A percentile compares a stretch with the other conserved stretches of the same genome.
Evolutionary conservation across 2,113 vertebrate genomes (phyloP).

Genomic region (Antennarius striatus): DNA sequence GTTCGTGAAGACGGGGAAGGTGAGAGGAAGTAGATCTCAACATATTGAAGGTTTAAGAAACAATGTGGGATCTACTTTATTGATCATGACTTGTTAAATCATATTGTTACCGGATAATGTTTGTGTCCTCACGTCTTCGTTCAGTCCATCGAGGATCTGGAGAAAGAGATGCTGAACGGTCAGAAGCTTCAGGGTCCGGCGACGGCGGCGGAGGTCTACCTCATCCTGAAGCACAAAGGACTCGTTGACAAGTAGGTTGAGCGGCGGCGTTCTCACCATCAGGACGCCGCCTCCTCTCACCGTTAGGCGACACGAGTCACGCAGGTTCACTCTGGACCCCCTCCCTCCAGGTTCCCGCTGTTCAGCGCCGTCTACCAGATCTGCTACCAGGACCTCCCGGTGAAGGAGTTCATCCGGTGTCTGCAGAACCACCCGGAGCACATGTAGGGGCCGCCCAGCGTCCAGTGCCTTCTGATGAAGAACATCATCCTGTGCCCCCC

Average conservation of each 20-base stretch:
- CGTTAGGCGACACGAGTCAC: not conserved
- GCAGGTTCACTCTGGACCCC: not conserved
- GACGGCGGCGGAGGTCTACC: conserved; percentile 90
- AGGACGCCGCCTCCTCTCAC: not conserved
- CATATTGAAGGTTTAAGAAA: not conserved
- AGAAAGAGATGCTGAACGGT: conserved; percentile 95
- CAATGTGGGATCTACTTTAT: too few relatives aligned
- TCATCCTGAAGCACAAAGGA: conserved; percentile 89
- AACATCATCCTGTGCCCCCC: conserved; percentile 26
- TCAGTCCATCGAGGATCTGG: conserved; percentile 93
- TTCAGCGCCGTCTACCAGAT: conserved; percentile 92
- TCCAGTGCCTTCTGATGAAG: conserved; percentile 58
- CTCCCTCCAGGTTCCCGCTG: conserved; percentile 87
- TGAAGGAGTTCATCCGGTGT: conserved; percentile 87
- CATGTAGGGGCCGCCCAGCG: conserved; percentile 68
- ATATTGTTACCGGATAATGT: too few relatives aligned
- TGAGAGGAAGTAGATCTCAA: conserved; percentile 54
- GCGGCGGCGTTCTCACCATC: not conserved
- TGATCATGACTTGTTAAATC: too few relatives aligned
- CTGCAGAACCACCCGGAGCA: conserved; percentile 96
- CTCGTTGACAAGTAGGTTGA: conserved; percentile 86
- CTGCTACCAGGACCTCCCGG: conserved; percentile 87
- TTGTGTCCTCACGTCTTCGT: not conserved
- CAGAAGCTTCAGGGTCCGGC: conserved; percentile 97
- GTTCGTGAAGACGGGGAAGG: conserved; percentile 90